Evolutionary conservation across 2,888 invertebrate species (phyloP).

Genomic region (Drosophila acutilabella): DNA sequence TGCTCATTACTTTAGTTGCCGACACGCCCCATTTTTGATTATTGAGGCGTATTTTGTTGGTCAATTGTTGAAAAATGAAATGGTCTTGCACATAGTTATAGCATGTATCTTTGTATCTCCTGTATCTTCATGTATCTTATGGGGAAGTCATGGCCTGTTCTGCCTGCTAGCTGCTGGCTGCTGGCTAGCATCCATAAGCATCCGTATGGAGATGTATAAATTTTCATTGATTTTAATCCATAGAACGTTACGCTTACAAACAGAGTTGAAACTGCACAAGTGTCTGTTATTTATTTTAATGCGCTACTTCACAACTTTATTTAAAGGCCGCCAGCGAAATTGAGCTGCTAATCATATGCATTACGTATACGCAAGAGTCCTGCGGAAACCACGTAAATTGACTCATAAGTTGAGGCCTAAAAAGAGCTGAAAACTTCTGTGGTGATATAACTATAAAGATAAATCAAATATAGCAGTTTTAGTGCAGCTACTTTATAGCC

Average conservation of each 20-base stretch:
- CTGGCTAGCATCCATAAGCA: conserved; percentile 60
- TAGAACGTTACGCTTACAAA: conserved; percentile 24
- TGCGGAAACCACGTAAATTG: conserved; percentile 57
- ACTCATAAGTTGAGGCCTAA: conserved; percentile 64
- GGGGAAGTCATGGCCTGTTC: conserved; percentile 22
- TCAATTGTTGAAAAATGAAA: conserved; percentile 80
- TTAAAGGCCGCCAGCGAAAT: conserved; percentile 57
- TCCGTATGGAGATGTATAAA: conserved; percentile 46
- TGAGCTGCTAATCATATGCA: conserved; percentile 71
- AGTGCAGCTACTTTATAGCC: background rate
- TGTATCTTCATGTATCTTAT: conserved; percentile 47
- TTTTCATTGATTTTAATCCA: conserved; percentile 73
- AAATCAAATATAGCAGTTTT: conserved; percentile 2
- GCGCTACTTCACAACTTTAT: conserved; percentile 80
- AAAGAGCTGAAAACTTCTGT: background rate
- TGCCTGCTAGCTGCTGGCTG: conserved; percentile 49
- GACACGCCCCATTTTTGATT: conserved; percentile 55
- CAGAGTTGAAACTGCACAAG: conserved; percentile 38
- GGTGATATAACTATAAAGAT: conserved; percentile 9
- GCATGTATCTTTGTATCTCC: conserved; percentile 31
- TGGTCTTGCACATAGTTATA: conserved; percentile 77
- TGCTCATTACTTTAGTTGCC: conserved; percentile 77
- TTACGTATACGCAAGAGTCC: conserved; percentile 65
- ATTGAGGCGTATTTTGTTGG: conserved; percentile 77
- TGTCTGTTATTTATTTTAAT: conserved; percentile 77